Evolutionary conservation across 2,888 invertebrate species (phyloP), one percentile per base, ranked within the genome.

Genomic region (Plebejus anna): DNA sequence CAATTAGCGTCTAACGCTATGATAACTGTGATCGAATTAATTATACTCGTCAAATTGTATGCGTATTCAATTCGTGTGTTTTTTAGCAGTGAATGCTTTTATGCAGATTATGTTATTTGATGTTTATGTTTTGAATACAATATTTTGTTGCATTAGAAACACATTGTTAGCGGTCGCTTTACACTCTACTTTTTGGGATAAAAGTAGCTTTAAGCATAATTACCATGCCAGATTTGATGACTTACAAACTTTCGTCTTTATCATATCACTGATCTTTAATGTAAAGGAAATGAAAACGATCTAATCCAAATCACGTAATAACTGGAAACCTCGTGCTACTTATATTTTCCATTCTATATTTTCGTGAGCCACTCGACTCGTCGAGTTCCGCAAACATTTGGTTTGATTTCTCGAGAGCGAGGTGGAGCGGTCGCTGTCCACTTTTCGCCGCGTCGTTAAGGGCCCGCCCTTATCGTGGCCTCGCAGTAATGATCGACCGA

Each of bases 401-500:
- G 73, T 73, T 70, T 55, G 36, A 71, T 42, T 71, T 47, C 71
- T 32, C 59, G 51, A 75, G 51, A 82, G 82, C 83, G 84, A 82
- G 84, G 83, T 81, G 81, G 84, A 85, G 83, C 84, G 75, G 83
- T 84, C 84, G 85, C 84, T 89, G 91, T 90, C 91, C 90, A 91
- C 89, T 90, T 85, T 84, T 79, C 84, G 85, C 83, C 82, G 84
- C 85, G 87, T 90, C 90, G 89, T 90, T 91, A 91, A 85, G 89
- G 88, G 85, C 87, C 83, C 84, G 80, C 87, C 89, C 91, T 92
- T 93, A 91, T 93, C 92, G 91, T 87, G 84, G 84, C 84, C 86
- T 87, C 89, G 87, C 90, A 88, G 90, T 93, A 94, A 93, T 89
- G 92, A 90, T 89, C 88, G 87, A 22, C 90, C 92, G 92, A 92